These are phyloP conservation scores for Amazona guildingii DNA, from an alignment of 2,113 vertebrate species.

Conservation along the genomic window DNA sequence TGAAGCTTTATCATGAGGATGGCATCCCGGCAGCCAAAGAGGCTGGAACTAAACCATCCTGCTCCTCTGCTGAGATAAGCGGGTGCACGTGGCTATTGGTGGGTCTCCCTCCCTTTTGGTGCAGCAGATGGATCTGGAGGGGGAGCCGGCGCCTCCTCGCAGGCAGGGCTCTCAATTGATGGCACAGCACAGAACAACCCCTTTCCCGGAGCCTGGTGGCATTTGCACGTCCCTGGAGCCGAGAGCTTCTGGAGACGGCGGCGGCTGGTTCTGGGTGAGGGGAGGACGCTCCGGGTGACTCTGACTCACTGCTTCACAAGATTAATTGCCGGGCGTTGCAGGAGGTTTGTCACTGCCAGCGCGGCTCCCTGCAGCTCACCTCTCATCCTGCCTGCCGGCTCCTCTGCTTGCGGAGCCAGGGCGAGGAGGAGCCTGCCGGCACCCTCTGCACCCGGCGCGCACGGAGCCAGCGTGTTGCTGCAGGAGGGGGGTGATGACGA, in stretches of 20 bases:
- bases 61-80: not conserved
- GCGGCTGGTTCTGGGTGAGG: slow-evolving; percentile 43
- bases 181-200: slow-evolving; percentile 25
- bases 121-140: not conserved
- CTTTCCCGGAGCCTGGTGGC: slow-evolving; percentile 14
- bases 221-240: slow-evolving; percentile 29
- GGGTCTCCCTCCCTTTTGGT: not conserved
- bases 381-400: not conserved
- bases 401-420: not conserved
- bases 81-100: accelerated
- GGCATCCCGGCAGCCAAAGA: not conserved
- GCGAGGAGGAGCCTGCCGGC: not conserved
- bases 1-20: not conserved
- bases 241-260: slow-evolving; percentile 55
- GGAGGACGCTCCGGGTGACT: slow-evolving; percentile 52
- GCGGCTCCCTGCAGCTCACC: not conserved
- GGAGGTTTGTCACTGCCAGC: slow-evolving; percentile 72
- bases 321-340: slow-evolving; percentile 72
- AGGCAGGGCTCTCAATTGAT: not conserved
- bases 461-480: accelerated
- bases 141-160: not conserved
- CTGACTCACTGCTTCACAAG: slow-evolving; percentile 67
- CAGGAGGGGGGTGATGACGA: accelerated
- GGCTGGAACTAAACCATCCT: not conserved
- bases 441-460: not conserved